Evolutionary conservation across 2,113 vertebrate genomes (phyloP).

Genomic region (Sinocyclocheilus anophthalmus): DNA sequence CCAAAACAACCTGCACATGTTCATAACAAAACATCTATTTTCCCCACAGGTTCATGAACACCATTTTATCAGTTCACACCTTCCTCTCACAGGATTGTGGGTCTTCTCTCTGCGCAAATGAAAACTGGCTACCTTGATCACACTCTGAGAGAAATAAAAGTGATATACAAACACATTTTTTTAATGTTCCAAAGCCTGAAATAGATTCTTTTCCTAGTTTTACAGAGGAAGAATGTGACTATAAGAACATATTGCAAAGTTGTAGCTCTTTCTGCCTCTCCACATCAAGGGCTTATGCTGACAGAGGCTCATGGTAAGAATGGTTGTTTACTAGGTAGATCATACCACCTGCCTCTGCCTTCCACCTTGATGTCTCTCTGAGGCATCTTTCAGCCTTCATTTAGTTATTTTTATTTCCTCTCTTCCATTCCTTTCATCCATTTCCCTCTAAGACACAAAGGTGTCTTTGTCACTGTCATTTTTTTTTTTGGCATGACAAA

Average conservation of each 20-base stretch:
- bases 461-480: constrained; percentile 60
- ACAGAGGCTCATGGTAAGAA: constrained; percentile 48
- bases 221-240: constrained; percentile 37
- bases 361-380: constrained; percentile 59
- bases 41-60: background rate
- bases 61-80: constrained; percentile 16
- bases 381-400: constrained; percentile 57
- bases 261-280: constrained; percentile 44
- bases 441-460: constrained; percentile 64
- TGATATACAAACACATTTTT: constrained; percentile 26
- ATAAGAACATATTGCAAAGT: constrained; percentile 42
- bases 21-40: background rate
- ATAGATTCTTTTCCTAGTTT: constrained; percentile 43
- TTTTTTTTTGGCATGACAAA: constrained; percentile 29
- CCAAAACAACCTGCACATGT: background rate
- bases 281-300: constrained; percentile 51
- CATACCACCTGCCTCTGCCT: constrained; percentile 51
- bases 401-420: constrained; percentile 70
- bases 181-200: constrained; percentile 40
- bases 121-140: constrained; percentile 49
- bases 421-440: constrained; percentile 64
- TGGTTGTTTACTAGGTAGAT: constrained; percentile 60
- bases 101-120: constrained; percentile 16
- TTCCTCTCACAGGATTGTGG: constrained; percentile 12
- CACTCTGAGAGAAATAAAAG: constrained; percentile 30